These are phyloP conservation scores for Aromia moschata DNA, from an alignment of 2,888 invertebrate genomes.

Conservation along the genomic window DNA sequence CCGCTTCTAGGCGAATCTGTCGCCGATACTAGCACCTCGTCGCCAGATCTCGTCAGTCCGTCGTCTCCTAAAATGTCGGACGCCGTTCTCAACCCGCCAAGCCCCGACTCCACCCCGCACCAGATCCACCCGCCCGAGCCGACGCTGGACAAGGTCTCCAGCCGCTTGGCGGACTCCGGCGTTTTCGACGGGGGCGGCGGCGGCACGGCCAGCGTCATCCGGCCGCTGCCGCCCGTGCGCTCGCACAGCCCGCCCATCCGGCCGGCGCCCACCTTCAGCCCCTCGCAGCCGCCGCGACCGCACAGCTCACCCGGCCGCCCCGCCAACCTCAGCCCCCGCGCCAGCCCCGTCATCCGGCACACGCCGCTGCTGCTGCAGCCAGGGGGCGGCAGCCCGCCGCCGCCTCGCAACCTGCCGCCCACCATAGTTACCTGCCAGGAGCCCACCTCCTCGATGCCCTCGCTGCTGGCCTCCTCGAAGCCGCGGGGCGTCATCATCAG, in stretches of 20 bases:
- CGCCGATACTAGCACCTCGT: slow-evolving; percentile 92
- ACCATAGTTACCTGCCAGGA: slow-evolving; percentile 44
- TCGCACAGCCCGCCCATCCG: slow-evolving; percentile 60
- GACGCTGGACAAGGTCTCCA: slow-evolving; percentile 64
- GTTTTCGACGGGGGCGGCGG: slow-evolving; percentile 66
- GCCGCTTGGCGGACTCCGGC: slow-evolving; percentile 65
- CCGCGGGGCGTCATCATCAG: slow-evolving; percentile 58
- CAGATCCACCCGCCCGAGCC: slow-evolving; percentile 58
- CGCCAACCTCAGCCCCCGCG: slow-evolving; percentile 57
- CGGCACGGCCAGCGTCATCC: slow-evolving; percentile 58
- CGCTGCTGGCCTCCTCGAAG: slow-evolving; percentile 33
- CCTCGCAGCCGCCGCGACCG: slow-evolving; percentile 59
- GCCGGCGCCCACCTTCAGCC: slow-evolving; percentile 57
- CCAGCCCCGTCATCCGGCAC: slow-evolving; percentile 59
- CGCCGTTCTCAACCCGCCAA: slow-evolving; percentile 65
- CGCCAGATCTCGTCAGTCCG: slow-evolving; percentile 86
- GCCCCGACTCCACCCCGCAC: slow-evolving; percentile 70
- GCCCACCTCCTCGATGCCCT: slow-evolving; percentile 44
- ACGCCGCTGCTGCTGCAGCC: slow-evolving; percentile 56
- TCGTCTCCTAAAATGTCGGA: slow-evolving; percentile 83
- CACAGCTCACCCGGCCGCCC: slow-evolving; percentile 62
- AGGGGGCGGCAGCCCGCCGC: slow-evolving; percentile 52
- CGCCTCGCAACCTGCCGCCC: slow-evolving; percentile 39
- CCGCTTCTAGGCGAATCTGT: slow-evolving; percentile 84
- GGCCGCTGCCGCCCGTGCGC: slow-evolving; percentile 52